These are phyloP conservation scores for Pelvicachromis taeniatus DNA, from an alignment of 2,113 vertebrate species.

Conservation along the genomic window DNA sequence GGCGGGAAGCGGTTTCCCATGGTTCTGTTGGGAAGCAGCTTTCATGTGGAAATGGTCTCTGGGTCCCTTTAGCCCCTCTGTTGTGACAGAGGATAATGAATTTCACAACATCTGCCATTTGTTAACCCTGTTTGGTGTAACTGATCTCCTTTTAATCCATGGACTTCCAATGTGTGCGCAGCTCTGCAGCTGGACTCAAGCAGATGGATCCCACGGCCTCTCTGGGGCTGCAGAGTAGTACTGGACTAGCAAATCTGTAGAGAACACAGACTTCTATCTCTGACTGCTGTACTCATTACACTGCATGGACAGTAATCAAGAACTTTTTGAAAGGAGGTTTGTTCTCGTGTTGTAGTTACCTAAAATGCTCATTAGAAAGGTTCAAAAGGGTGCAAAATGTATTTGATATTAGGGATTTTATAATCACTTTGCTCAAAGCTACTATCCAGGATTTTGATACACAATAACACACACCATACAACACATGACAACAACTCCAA, in stretches of 20 bases:
- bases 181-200: constrained; percentile 43
- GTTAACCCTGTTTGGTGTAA: constrained; percentile 65
- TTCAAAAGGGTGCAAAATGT: background rate
- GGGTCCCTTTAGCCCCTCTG: constrained; percentile 47
- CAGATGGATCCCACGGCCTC: constrained; percentile 53
- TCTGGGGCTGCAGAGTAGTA: background rate
- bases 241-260: background rate
- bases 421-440: background rate
- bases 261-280: background rate
- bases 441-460: background rate
- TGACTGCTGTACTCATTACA: background rate
- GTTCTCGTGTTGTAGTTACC: background rate
- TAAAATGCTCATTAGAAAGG: background rate
- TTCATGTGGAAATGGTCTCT: constrained; percentile 62
- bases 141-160: constrained; percentile 63
- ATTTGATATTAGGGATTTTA: background rate
- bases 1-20: constrained; percentile 45
- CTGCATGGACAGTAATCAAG: background rate
- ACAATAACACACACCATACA: background rate
- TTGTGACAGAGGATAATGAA: constrained; percentile 67
- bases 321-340: background rate
- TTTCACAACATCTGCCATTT: constrained; percentile 72
- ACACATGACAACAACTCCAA: rapidly evolving
- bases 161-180: constrained; percentile 48
- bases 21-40: constrained; percentile 55